Evolutionary conservation across 2,797 vertebrate genomes (phyloP).

Genomic region (Yasuhikotakia modesta): DNA sequence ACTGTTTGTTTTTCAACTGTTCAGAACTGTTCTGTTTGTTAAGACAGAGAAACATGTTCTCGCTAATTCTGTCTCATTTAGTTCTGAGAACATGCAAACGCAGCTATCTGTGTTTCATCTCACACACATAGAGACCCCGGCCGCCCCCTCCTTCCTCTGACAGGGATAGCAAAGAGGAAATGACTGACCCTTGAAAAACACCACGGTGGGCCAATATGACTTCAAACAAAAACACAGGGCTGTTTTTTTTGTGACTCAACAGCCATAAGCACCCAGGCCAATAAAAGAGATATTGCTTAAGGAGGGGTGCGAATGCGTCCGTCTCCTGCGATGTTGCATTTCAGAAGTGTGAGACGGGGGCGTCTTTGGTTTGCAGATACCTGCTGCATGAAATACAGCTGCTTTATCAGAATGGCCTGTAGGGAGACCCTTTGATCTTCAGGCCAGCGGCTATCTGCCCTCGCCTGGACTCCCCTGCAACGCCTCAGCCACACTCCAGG

Average conservation of each 20-base stretch:
- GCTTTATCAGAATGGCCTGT: conserved; percentile 80
- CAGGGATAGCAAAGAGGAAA: conserved; percentile 46
- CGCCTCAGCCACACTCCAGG: conserved; percentile 84
- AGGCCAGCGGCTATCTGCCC: conserved; percentile 85
- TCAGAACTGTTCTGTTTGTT: too few relatives aligned
- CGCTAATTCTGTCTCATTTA: background rate
- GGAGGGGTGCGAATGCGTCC: conserved; percentile 12
- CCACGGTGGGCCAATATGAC: conserved; percentile 40
- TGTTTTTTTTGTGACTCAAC: conserved; percentile 9
- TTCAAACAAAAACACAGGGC: conserved; percentile 41
- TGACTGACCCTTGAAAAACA: conserved; percentile 42
- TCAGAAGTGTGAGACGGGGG: conserved; percentile 39
- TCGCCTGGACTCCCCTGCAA: conserved; percentile 79
- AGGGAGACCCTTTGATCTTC: conserved; percentile 84
- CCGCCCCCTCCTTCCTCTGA: conserved; percentile 21
- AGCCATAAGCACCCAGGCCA: conserved; percentile 19
- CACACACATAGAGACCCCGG: conserved; percentile 31
- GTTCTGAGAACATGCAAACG: conserved; percentile 21
- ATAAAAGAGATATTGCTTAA: conserved; percentile 35
- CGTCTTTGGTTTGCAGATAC: conserved; percentile 51
- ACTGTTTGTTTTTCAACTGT: too few relatives aligned
- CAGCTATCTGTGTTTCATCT: conserved; percentile 46
- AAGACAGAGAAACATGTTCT: background rate
- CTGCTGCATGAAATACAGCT: conserved; percentile 76
- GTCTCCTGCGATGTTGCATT: conserved; percentile 40